Evolutionary conservation across 2,113 vertebrate genomes (phyloP), one percentile per base, ranked within the genome.

Genomic region (Procavia capensis): DNA sequence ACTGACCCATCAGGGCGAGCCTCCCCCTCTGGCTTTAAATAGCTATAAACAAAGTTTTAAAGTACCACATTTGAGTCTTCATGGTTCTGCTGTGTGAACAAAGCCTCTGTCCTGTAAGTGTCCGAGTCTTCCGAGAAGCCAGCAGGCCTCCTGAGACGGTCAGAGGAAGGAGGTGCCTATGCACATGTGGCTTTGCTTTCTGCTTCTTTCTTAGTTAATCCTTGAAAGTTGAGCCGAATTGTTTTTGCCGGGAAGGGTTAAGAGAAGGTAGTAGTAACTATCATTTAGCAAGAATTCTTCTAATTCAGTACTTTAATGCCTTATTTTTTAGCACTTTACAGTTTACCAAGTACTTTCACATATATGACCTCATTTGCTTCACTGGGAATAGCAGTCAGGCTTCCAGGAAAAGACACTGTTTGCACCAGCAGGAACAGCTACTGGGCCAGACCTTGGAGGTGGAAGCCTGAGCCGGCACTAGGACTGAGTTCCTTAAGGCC

Each of bases 11-110:
- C 54, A 10, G 39, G 78, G 61, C 24, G 4, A 50, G 54, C 36
- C 57, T 34, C 75, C n/a, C 75, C 16, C 34, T 74, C 63, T 66
- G 54, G 20, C 54, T 96, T 79, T 54, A 84, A 75, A 63, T 47
- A 76, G 20, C 43, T 54, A n/a, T 76, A 91, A 79, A 96, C 13
- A 17, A 29, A 29, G 43, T 87, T 91, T 74, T 34, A 72, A 70
- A 61, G 85, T 59, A 54, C 20, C 50, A 57, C 29, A 39, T 90
- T 59, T 29, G 13, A 76, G 63, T 96, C 68, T 74, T 85, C 63
- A 39, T n/a, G 41, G 19, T 95, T 90, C 92, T 92, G 47, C 36
- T 94, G n/a, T 90, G 45, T 82, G 59, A 97, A 94, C 96, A 96
- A 97, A 94, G 75, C 75, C 16, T 74, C 36, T 59, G 66, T 54